A percentile compares a stretch with the other conserved stretches of the same genome.
Evolutionary conservation across 1,140 invertebrate species (phyloP).

Genomic region (Drosophila nikananu): DNA sequence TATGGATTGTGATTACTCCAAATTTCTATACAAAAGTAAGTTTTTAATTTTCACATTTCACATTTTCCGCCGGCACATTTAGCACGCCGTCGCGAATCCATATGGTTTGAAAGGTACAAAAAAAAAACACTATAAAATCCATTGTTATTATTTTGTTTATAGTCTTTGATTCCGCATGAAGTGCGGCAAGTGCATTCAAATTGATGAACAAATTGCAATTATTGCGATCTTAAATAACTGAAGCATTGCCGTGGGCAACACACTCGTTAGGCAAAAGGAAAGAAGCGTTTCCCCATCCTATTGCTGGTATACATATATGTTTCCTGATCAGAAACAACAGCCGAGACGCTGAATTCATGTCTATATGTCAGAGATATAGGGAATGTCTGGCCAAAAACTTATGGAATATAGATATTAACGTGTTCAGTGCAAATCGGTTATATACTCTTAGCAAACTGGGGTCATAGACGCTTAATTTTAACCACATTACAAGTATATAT

Average conservation of each 20-base stretch:
- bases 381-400: not conserved
- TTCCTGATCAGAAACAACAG: constrained; percentile 17
- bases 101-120: not conserved
- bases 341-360: not conserved
- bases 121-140: not conserved
- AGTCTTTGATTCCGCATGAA: constrained; percentile 10
- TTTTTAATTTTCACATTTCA: not conserved
- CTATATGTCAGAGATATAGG: too few relatives aligned
- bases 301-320: not conserved
- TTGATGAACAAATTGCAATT: constrained; percentile 21
- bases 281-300: constrained; percentile 10
- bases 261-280: constrained; percentile 6
- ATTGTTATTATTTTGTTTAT: constrained; percentile 4
- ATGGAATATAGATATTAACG: not conserved
- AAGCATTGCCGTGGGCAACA: constrained; percentile 12
- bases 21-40: constrained; percentile 21
- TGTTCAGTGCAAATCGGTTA: not conserved
- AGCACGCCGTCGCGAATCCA: constrained; percentile 4
- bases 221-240: constrained; percentile 21
- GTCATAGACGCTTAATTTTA: not conserved
- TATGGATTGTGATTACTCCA: constrained; percentile 23
- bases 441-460: too few relatives aligned
- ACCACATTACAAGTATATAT: not conserved
- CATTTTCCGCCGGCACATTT: constrained; percentile 13
- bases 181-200: constrained; percentile 17